Base-by-base conservation (phyloP, 2,888 invertebrate genomes). In the Teleiodes luculella region DNA sequence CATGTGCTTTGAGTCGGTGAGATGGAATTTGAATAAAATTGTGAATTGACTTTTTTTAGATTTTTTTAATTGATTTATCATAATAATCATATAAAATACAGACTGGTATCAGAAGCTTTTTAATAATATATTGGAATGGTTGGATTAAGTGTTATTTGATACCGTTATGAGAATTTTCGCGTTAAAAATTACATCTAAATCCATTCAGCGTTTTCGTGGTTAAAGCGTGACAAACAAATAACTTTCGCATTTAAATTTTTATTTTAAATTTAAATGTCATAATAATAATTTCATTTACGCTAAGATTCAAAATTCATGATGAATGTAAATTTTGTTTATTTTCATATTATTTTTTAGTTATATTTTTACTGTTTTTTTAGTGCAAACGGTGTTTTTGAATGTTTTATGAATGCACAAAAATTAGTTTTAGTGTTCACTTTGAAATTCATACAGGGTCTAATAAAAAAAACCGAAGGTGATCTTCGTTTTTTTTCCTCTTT, bases 331-430 rank as follows among this genome's bases (percentile, higher is more conserved):
- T 46, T n/a, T 30, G 30, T n/a, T n/a, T 28, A 7, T n/a, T n/a
- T n/a, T 10, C 5, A 16, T 46, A 1, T 28, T 45, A 11, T 28
- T 28, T 45, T 2, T n/a, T 20, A 24, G n/a, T 28, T 50, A 51
- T 41, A 53, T 55, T 59, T 57, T 53, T 30, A 52, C 54, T 61
- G 50, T 49, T 43, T 56, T 55, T 51, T 16, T 53, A 56, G 56
- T 58, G 59, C 56, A 53, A 18, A 48, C 41, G 60, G 57, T 58
- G 57, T 58, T 58, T 59, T 60, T 62, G 63, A 61, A 61, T 64
- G 63, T 66, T 56, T 54, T 57, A 54, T 36, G 58, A 61, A 57
- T 65, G 71, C 71, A 70, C 70, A 55, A 52, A 58, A 49, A 58
- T 59, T 41, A 54, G 30, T 41, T 45, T 28, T 36, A 55, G 52